Evolutionary conservation across 1,140 invertebrate genomes (phyloP).

Genomic region (Musca domestica): DNA sequence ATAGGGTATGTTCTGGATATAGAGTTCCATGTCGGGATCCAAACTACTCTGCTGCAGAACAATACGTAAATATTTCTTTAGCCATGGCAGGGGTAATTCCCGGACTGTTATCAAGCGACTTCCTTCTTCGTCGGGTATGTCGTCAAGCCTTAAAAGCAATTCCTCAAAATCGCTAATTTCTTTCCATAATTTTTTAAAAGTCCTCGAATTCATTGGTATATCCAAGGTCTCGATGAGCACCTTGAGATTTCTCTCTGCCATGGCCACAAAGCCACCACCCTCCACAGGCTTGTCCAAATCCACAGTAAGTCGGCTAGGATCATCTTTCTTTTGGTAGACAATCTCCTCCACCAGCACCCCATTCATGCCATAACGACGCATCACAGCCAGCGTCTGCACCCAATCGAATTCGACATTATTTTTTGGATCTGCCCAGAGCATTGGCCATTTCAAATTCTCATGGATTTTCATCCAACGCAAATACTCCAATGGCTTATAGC

Average conservation of each 20-base stretch:
- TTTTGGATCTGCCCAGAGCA: background rate
- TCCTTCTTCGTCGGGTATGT: constrained; percentile 8
- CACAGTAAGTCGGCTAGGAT: constrained; percentile 29
- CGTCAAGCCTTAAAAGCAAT: constrained; percentile 5
- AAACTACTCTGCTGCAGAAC: background rate
- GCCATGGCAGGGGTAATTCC: constrained; percentile 14
- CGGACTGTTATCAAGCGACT: background rate
- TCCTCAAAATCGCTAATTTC: constrained; percentile 15
- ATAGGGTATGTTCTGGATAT: constrained; percentile 21
- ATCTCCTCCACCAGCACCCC: constrained; percentile 29
- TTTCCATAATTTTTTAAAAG: background rate
- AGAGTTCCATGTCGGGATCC: constrained; percentile 34
- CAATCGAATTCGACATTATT: constrained; percentile 33
- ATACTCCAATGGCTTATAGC: constrained; percentile 2
- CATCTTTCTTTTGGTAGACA: background rate
- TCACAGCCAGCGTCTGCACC: constrained; percentile 36
- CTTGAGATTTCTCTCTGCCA: background rate
- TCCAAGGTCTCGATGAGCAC: constrained; percentile 15
- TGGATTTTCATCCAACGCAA: constrained; percentile 11
- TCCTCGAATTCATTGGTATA: background rate
- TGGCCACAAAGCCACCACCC: constrained; percentile 17
- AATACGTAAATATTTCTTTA: constrained; percentile 15
- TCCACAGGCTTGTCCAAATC: constrained; percentile 28
- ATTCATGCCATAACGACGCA: constrained; percentile 36
- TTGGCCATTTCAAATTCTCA: constrained; percentile 23